These are phyloP conservation scores for Drosophila arawakana DNA, from an alignment of 1,140 invertebrate species.

Conservation along the genomic window DNA sequence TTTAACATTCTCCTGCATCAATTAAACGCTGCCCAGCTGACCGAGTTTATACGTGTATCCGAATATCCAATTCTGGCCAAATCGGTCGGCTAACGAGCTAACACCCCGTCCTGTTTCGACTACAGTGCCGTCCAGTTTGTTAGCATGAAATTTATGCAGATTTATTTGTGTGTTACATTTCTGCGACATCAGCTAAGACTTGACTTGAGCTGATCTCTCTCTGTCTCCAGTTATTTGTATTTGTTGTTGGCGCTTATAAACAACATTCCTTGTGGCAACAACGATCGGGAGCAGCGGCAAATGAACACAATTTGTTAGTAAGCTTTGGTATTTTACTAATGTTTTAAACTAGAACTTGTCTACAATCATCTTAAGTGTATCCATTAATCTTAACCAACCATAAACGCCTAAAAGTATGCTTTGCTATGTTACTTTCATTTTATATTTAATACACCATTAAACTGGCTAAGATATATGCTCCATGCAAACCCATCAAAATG, in stretches of 20 bases:
- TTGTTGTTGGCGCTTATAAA: slow-evolving; percentile 1
- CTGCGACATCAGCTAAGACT: slow-evolving; percentile 21
- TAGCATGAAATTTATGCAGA: slow-evolving; percentile 72
- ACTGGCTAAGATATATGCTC: too few species aligned
- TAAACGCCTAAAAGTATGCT: too few species aligned
- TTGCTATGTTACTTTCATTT: too few species aligned
- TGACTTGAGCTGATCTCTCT: slow-evolving; percentile 65
- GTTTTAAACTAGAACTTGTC: too few species aligned
- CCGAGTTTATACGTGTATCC: slow-evolving; percentile 30
- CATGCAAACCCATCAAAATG: background rate
- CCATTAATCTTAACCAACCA: too few species aligned
- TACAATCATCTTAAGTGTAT: too few species aligned
- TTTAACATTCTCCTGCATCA: slow-evolving; percentile 26
- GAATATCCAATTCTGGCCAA: slow-evolving; percentile 3
- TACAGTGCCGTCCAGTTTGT: slow-evolving; percentile 9
- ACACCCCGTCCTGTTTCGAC: slow-evolving; percentile 11
- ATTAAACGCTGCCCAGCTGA: slow-evolving; percentile 61
- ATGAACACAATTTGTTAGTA: slow-evolving; percentile 22
- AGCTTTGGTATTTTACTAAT: too few species aligned
- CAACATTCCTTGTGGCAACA: slow-evolving; percentile 69
- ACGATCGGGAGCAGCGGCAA: slow-evolving; percentile 25
- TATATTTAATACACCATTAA: too few species aligned
- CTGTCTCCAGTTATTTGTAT: slow-evolving; percentile 11
- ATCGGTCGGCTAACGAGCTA: slow-evolving; percentile 55
- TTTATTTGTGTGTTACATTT: slow-evolving; percentile 80